These are phyloP conservation scores for Fistularia tabacaria DNA, from an alignment of 2,797 vertebrate species.

Conservation along the genomic window DNA sequence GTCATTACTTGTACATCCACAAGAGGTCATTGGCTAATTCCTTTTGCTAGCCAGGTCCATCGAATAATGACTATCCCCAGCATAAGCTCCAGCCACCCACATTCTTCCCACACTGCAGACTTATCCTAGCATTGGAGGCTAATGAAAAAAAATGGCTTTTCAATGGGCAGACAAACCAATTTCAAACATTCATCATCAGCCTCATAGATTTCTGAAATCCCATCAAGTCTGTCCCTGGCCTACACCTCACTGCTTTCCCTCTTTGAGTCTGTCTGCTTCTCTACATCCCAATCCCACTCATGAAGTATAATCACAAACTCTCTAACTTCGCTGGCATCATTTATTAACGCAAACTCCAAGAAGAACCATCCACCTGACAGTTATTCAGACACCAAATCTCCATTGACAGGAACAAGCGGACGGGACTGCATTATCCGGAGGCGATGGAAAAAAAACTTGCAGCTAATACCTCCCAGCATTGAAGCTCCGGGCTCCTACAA, in stretches of 20 bases:
- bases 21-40: slow-evolving; percentile 47
- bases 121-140: slow-evolving; percentile 65
- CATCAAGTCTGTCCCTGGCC: slow-evolving; percentile 74
- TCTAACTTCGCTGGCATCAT: slow-evolving; percentile 60
- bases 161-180: slow-evolving; percentile 79
- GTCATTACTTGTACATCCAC: background rate
- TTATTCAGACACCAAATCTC: slow-evolving; percentile 57
- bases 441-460: slow-evolving; percentile 64
- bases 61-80: slow-evolving; percentile 48
- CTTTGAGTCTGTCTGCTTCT: slow-evolving; percentile 49
- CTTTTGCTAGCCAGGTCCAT: slow-evolving; percentile 59
- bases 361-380: slow-evolving; percentile 67
- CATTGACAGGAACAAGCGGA: slow-evolving; percentile 61
- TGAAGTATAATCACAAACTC: slow-evolving; percentile 48
- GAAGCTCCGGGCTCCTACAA: slow-evolving; percentile 37
- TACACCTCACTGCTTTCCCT: slow-evolving; percentile 55
- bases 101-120: slow-evolving; percentile 52
- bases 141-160: slow-evolving; percentile 85
- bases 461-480: slow-evolving; percentile 54
- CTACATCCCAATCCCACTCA: slow-evolving; percentile 39
- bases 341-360: slow-evolving; percentile 51
- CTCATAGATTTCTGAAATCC: slow-evolving; percentile 80
- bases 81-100: slow-evolving; percentile 50
- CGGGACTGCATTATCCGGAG: slow-evolving; percentile 55
- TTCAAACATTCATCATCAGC: slow-evolving; percentile 81